Base-by-base conservation (phyloP, 2,113 vertebrate species). In the Scolopax mira region DNA sequence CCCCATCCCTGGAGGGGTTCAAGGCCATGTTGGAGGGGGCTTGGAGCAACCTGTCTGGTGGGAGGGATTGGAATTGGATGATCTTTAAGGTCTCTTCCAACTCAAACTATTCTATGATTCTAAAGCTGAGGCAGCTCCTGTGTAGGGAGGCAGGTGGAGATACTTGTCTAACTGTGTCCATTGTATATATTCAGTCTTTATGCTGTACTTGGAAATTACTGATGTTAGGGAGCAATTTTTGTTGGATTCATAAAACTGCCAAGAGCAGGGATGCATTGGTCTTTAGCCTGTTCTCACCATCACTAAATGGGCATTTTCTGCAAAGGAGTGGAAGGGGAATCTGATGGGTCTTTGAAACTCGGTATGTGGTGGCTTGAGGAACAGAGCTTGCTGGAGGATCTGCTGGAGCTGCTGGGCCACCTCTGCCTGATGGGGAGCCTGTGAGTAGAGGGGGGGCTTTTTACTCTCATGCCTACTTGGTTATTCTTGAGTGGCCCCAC, bases 291-390 rank as follows among this genome's bases (percentile, higher is more conserved):
- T 9, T 7, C 31, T 44, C 23, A 4, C 2, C 72, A 28, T 30
- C 37, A 23, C 11, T 31, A 11, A 78, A 10, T 2, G 13, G 25
- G 30, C 9, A 25, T 58, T 65, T 49, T 35, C 41, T 9, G 27
- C 6, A 14, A 31, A 18, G 18, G 41, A 39, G n/a, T 0, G 4
- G 31, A 24, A 48, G 39, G n/a, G 13, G 0, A 33, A 74, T 11
- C 5, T 35, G 21, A 0, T n/a, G 37, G 16, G 14, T 11, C 14
- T 58, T 24, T 24, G 48, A 24, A 51, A 4, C 4, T 44, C 0
- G 1, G 39, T 19, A 18, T 3, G 6, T 1, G 6, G 41, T 14
- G 54, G 13, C 75, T 67, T 6, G 13, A 41, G 49, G 41, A 16
- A 31, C 42, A n/a, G 83, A 52, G 4, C 28, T 55, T 2, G 13